Conservation (phyloP, 2,113 vertebrate genomes). For the Hucho hucho region DNA sequence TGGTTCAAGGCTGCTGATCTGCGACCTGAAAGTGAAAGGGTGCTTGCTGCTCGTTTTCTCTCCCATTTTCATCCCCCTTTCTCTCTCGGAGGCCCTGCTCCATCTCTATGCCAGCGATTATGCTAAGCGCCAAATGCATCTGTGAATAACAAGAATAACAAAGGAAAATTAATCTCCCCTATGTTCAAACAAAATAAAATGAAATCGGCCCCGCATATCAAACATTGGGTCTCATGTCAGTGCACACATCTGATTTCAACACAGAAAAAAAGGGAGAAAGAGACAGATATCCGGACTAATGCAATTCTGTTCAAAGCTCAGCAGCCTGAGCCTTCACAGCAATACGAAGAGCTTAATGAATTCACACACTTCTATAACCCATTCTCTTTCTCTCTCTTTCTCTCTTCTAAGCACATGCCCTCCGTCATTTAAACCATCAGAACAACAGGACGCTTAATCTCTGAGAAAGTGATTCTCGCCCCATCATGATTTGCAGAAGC, state of each 20-base stretch:
- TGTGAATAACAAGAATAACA: slow-evolving; percentile 39
- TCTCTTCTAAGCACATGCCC: slow-evolving; percentile 20
- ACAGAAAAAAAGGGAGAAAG: neutral
- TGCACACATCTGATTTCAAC: slow-evolving; percentile 27
- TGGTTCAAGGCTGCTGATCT: neutral
- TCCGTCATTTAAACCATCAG: slow-evolving; percentile 32
- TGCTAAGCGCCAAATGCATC: slow-evolving; percentile 24
- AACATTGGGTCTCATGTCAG: slow-evolving; percentile 9
- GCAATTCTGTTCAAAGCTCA: no score
- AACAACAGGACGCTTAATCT: slow-evolving; percentile 52
- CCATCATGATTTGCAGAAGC: slow-evolving; percentile 50
- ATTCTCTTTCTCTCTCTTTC: slow-evolving; percentile 7
- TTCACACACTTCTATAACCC: no score
- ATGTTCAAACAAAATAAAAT: slow-evolving; percentile 24
- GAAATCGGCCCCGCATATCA: neutral
- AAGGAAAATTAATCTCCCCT: slow-evolving; percentile 19
- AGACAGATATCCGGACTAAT: neutral
- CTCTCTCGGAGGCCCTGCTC: neutral
- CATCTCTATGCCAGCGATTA: slow-evolving; percentile 29
- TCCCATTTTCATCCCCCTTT: neutral
- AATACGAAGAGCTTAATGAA: slow-evolving; percentile 8
- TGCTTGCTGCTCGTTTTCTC: neutral
- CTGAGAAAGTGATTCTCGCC: slow-evolving; percentile 54
- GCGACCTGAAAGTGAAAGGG: slow-evolving; percentile 11
- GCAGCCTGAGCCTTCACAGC: neutral